Evolutionary conservation across 2,888 invertebrate genomes (phyloP), one percentile per base, ranked within the genome.

Genomic region (Pycnomerus fuliginosus): DNA sequence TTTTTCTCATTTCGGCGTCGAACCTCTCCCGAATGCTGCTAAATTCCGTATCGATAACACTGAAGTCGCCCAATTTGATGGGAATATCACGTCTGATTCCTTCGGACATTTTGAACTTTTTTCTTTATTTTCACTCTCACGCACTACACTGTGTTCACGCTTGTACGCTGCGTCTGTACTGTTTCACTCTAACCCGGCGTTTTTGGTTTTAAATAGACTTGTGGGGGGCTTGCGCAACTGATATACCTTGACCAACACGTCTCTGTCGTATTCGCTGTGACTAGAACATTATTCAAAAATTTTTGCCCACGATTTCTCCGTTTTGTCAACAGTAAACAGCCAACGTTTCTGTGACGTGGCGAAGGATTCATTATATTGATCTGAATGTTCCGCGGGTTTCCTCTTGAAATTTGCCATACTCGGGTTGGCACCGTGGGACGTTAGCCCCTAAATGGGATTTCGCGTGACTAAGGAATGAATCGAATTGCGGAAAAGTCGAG

Each of bases 1-100:
- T 96, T 77, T 94, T 92, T 67, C 88, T 82, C 96, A 97, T 96
- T 80, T 97, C 96, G 54, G 88, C 86, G 74, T 96, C 95, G 74
- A 95, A 95, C 61, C 92, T 80, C 73, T 94, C 94, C 67, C 94
- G 83, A 72, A 97, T 96, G 76, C 89, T 93, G 69, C 90, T 90
- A 79, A 95, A 96, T 77, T 96, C 96, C 59, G 90, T 90, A 76
- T 96, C 94, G 77, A 94, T 90, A 71, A 96, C 90, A 77, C 90
- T 91, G 79, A 91, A 91, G 75, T 94, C 93, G 62, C 91, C 90
- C 74, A 92, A 80, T 77, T 89, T 90, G 76, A 94, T 91, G 67
- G 94, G 94, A 77, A 92, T 91, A 79, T 90, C 57, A 32, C 65
- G 84, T 76, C 86, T 88, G 71, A 85, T 85, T 74, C 85, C 80